phyloP scores from a whole-genome alignment of 2,113 vertebrate species.

The Urocolius indicus region DNA sequence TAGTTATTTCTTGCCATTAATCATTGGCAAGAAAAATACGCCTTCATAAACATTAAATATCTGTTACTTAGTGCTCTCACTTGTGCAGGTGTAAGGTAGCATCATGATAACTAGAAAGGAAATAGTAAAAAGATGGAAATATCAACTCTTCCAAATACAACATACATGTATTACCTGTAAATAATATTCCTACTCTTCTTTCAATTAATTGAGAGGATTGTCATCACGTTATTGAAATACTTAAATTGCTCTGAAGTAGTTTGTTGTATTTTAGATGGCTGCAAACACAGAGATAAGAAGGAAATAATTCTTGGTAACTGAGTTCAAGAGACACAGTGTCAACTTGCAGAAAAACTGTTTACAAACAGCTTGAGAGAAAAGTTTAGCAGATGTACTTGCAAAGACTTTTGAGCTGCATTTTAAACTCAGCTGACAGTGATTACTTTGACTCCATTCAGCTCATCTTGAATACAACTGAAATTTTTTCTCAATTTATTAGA shows the following conservation, averaged over 20 bases:
- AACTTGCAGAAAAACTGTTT: neutral
- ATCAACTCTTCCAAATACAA: neutral
- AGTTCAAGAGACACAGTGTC: neutral
- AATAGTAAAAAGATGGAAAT: slow-evolving; percentile 17
- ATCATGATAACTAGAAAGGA: neutral
- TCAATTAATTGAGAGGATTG: neutral
- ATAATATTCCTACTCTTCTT: neutral
- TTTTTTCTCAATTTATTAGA: neutral
- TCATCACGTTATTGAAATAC: neutral
- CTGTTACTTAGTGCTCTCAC: neutral
- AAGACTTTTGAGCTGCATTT: neutral
- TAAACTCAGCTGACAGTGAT: neutral
- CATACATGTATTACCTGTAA: neutral
- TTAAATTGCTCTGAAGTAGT: neutral
- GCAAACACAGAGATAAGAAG: neutral
- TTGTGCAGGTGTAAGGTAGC: neutral
- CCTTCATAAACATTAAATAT: slow-evolving; percentile 29
- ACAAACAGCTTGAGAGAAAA: neutral
- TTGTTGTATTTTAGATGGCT: neutral
- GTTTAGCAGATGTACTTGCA: neutral
- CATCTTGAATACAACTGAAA: neutral
- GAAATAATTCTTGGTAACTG: neutral
- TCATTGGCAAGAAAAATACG: slow-evolving; percentile 14
- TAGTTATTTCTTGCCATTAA: slow-evolving; percentile 21
- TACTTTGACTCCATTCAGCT: neutral